These are phyloP conservation scores for Galagoides demidoff DNA, from an alignment of 2,797 vertebrate genomes.

Conservation along the genomic window DNA sequence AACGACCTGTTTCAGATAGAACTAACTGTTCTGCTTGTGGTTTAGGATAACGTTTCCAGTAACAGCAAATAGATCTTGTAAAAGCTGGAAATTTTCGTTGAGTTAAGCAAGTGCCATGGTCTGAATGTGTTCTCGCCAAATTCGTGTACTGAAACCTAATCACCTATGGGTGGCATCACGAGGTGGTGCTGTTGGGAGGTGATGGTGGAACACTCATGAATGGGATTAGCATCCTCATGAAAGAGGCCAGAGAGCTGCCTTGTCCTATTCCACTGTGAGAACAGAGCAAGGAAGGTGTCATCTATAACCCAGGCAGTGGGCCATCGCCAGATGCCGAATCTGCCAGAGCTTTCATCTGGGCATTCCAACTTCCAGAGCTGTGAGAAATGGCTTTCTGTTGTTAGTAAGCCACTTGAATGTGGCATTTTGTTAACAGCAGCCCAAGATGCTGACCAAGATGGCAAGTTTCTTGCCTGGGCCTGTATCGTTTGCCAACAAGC, in stretches of 20 bases:
- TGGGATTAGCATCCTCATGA: not conserved
- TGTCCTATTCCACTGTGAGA: not conserved
- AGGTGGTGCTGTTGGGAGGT: not conserved
- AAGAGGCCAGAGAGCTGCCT: not conserved
- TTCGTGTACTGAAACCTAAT: not conserved
- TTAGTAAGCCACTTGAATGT: not conserved
- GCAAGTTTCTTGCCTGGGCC: not conserved
- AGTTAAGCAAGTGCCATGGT: not conserved
- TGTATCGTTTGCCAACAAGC: not conserved
- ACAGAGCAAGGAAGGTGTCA: not conserved
- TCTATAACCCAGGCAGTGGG: not conserved
- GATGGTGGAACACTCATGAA: not conserved
- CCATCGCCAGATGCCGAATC: not conserved
- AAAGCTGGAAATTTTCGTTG: not conserved
- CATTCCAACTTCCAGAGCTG: not conserved
- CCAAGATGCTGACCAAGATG: not conserved
- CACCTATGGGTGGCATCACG: no score
- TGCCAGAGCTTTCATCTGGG: not conserved
- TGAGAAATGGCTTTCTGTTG: not conserved
- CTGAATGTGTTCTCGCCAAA: not conserved
- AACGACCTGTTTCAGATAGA: slow-evolving; percentile 1
- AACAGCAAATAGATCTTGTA: slow-evolving; percentile 21
- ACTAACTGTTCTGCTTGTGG: slow-evolving; percentile 17
- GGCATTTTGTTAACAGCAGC: not conserved
- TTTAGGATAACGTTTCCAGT: slow-evolving; percentile 37